Percentiles rank a stretch among this genome's conserved stretches.
phyloP scores from a whole-genome alignment of 2,888 invertebrate species.

The Diaprepes abbreviatus region DNA sequence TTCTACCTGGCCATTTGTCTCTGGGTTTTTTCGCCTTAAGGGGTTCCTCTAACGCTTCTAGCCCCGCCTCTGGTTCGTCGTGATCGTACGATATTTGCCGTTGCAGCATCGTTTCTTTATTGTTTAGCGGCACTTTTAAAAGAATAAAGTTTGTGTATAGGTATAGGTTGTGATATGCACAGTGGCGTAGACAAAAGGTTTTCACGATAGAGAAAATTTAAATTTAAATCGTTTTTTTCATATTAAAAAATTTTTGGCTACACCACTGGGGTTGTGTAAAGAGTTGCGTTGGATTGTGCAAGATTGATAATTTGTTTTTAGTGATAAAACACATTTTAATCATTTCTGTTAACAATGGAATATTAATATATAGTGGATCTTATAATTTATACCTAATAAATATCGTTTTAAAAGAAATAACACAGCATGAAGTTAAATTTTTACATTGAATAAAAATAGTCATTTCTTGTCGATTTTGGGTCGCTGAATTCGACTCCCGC shows the following conservation, averaged over 20 bases:
- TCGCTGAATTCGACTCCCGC: no score
- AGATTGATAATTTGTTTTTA: neutral
- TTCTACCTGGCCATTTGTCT: slow-evolving; percentile 74
- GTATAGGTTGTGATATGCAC: slow-evolving; percentile 11
- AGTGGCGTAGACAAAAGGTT: neutral
- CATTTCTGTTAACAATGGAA: no score
- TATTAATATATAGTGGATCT: no score
- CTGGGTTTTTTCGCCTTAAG: slow-evolving; percentile 73
- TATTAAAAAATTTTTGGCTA: neutral
- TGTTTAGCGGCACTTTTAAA: slow-evolving; percentile 74
- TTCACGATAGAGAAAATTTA: neutral
- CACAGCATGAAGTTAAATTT: no score
- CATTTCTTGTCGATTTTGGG: no score
- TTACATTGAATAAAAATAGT: no score
- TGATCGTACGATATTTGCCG: slow-evolving; percentile 75
- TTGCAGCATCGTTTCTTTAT: slow-evolving; percentile 76
- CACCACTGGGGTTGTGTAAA: neutral
- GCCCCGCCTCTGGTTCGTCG: slow-evolving; percentile 73
- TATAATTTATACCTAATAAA: no score
- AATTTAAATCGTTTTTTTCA: no score
- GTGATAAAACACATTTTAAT: neutral
- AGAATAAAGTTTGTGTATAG: slow-evolving; percentile 21
- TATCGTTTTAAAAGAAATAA: no score
- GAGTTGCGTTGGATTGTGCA: slow-evolving; percentile 1
- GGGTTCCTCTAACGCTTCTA: slow-evolving; percentile 78